These are phyloP conservation scores for Macquaria ambigua DNA, from an alignment of 2,113 vertebrate species.

Conservation along the genomic window DNA sequence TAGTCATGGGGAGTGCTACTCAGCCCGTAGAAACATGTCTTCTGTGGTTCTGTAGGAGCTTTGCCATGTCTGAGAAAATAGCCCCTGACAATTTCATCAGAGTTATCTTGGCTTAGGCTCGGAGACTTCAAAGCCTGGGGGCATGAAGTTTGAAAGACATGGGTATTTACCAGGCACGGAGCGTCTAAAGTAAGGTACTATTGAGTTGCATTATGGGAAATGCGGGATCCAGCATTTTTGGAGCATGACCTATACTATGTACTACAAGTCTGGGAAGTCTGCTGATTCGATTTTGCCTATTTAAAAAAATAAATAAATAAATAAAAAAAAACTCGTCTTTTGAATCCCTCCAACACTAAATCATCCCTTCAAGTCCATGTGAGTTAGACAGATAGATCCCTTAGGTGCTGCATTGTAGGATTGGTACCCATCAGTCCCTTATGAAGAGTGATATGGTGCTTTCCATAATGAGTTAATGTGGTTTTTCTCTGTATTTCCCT, in stretches of 20 bases:
- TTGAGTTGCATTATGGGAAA: neutral
- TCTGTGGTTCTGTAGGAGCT: neutral
- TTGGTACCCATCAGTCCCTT: neutral
- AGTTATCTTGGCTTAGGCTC: neutral
- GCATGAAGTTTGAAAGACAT: slow-evolving; percentile 1
- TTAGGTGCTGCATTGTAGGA: neutral
- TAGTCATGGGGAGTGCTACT: neutral
- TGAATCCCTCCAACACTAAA: neutral
- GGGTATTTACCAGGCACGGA: neutral
- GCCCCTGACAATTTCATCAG: neutral
- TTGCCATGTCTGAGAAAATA: neutral
- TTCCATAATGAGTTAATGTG: neutral
- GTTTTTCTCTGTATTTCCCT: slow-evolving; percentile 7
- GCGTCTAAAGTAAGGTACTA: neutral
- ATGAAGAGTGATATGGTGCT: slow-evolving; percentile 3
- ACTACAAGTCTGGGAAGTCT: neutral
- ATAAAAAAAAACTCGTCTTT: too few relatives aligned
- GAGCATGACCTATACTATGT: neutral
- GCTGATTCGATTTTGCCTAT: neutral
- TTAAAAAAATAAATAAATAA: neutral
- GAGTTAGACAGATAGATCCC: neutral
- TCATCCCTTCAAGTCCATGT: neutral
- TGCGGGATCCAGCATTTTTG: neutral
- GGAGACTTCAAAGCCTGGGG: neutral
- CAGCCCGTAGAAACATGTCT: neutral